These are phyloP conservation scores for Paracanthobrama guichenoti DNA, from an alignment of 2,113 vertebrate genomes.

Conservation along the genomic window DNA sequence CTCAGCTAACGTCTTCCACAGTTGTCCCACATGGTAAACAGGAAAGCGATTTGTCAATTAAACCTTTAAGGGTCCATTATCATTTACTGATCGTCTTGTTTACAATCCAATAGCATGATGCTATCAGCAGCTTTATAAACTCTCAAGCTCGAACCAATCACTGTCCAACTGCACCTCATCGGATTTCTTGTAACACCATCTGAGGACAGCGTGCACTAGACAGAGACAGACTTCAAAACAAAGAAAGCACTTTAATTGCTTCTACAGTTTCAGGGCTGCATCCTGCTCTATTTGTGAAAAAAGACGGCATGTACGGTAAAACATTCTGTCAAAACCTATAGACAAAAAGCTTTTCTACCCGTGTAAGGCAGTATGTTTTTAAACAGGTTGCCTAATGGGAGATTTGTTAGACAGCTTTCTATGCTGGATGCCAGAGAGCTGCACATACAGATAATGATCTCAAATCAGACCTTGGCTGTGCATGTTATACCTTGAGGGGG, in stretches of 20 bases:
- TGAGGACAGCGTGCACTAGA: background rate
- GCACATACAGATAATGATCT: conserved; percentile 16
- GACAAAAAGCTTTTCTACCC: background rate
- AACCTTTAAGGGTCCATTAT: conserved; percentile 12
- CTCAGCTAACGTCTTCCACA: background rate
- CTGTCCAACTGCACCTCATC: conserved; percentile 13
- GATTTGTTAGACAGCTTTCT: conserved; percentile 20
- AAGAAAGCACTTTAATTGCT: conserved; percentile 7
- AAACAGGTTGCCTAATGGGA: conserved; percentile 15
- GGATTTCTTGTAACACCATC: background rate
- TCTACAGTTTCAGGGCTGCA: conserved; percentile 3
- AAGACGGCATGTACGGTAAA: background rate
- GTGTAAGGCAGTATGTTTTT: background rate
- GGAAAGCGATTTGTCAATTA: conserved; percentile 29
- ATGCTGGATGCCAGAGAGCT: conserved; percentile 15
- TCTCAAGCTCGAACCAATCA: conserved; percentile 11
- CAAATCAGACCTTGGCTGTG: background rate
- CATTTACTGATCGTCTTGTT: conserved; percentile 30
- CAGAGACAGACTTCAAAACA: conserved; percentile 12
- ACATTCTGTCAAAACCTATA: conserved; percentile 6
- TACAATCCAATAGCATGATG: conserved; percentile 37
- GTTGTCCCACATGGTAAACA: conserved; percentile 8
- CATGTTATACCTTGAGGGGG: conserved; percentile 14
- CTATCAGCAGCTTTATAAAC: conserved; percentile 10
- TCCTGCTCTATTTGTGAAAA: background rate